Conservation (phyloP, 2,888 invertebrate species). For the Drosophila meridionalis region DNA sequence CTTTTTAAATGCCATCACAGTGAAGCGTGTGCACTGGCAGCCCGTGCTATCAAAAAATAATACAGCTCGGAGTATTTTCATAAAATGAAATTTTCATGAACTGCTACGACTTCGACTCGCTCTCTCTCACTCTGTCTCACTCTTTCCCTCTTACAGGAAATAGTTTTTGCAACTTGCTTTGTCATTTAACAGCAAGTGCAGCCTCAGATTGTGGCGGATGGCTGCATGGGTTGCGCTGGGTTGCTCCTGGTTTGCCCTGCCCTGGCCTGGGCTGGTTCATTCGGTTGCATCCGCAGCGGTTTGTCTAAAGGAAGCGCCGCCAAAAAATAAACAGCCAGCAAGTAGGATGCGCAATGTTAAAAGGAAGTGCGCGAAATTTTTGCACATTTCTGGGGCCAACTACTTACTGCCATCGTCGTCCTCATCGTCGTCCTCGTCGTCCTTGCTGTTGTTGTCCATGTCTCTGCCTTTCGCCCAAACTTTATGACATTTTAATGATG, state of each 20-base stretch:
- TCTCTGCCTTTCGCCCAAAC: constrained; percentile 33
- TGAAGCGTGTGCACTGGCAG: constrained; percentile 20
- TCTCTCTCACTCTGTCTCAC: not conserved
- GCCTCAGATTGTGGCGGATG: constrained; percentile 34
- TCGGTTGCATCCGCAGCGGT: constrained; percentile 67
- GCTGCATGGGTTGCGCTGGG: not conserved
- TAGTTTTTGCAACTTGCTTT: constrained; percentile 65
- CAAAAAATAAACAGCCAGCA: constrained; percentile 67
- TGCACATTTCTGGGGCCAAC: constrained; percentile 62
- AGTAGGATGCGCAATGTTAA: constrained; percentile 70
- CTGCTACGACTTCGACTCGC: constrained; percentile 17
- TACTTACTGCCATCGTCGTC: constrained; percentile 4
- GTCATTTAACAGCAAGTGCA: constrained; percentile 49
- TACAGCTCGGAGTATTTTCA: constrained; percentile 46
- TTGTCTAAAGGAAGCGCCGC: constrained; percentile 70
- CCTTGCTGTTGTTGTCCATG: constrained; percentile 3
- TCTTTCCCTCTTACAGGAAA: constrained; percentile 33
- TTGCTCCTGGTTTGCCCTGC: no score
- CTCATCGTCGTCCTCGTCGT: not conserved
- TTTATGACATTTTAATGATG: constrained; percentile 78
- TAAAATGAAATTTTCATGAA: constrained; percentile 64
- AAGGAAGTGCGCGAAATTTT: constrained; percentile 75
- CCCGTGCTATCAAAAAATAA: constrained; percentile 29
- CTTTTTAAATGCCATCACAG: constrained; percentile 49
- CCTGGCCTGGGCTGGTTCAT: not conserved